Evolutionary conservation across 2,113 vertebrate genomes (phyloP).

Genomic region (Vulpes ferrilata): DNA sequence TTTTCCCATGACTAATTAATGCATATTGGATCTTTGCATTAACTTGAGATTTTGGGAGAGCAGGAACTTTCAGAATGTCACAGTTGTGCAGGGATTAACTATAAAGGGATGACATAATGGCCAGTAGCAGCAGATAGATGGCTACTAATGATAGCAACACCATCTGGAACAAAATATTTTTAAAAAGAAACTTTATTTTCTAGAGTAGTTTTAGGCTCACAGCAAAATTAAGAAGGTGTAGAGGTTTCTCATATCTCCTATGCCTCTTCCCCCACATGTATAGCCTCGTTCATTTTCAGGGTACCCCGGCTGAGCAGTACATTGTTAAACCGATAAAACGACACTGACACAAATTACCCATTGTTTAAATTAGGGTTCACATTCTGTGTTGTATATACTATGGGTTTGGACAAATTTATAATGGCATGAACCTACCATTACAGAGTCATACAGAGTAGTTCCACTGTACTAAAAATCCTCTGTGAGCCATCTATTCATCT

Average conservation of each 20-base stretch:
- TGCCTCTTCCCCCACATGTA: neutral
- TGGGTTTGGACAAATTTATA: neutral
- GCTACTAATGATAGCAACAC: neutral
- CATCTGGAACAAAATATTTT: neutral
- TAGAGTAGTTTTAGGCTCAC: neutral
- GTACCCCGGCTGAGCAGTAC: neutral
- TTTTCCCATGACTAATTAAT: neutral
- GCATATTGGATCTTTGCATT: neutral
- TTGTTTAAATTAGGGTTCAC: neutral
- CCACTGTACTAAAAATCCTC: neutral
- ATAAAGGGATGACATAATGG: neutral
- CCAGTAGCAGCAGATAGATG: neutral
- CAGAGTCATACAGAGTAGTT: neutral
- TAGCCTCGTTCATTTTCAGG: neutral
- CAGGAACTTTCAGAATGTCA: neutral
- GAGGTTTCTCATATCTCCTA: neutral
- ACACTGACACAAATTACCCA: neutral
- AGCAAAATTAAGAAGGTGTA: neutral
- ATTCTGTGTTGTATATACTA: neutral
- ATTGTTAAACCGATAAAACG: neutral
- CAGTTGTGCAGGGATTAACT: neutral
- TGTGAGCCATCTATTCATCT: neutral
- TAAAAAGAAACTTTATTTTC: neutral
- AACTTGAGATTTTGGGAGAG: neutral
- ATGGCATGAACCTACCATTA: neutral